A percentile compares a stretch with the other conserved stretches of the same genome.
These are phyloP conservation scores for Callosobruchus maculatus DNA, from an alignment of 2,888 invertebrate species.

Conservation along the genomic window DNA sequence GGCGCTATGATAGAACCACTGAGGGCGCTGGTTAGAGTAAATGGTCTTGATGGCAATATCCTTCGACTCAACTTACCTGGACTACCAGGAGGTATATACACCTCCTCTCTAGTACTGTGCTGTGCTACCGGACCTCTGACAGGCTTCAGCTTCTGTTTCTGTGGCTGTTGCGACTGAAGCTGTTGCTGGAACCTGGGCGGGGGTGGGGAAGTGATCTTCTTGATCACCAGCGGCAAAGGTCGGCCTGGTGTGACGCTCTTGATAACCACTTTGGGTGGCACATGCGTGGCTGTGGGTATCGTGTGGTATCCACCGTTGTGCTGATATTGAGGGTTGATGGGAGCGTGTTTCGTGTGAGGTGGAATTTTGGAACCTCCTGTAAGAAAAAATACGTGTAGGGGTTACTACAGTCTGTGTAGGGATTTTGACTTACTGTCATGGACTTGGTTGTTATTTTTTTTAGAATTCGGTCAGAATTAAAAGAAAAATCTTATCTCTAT, in stretches of 20 bases:
- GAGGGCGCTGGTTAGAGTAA: too few relatives aligned
- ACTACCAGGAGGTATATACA: slow-evolving; percentile 39
- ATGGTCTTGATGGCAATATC: too few relatives aligned
- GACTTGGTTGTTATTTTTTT: too few relatives aligned
- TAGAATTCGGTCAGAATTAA: too few relatives aligned
- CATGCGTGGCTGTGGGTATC: slow-evolving; percentile 2
- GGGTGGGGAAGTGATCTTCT: slow-evolving; percentile 2
- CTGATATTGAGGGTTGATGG: slow-evolving; percentile 15
- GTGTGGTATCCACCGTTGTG: slow-evolving; percentile 4
- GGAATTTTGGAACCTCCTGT: neutral
- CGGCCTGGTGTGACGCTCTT: slow-evolving; percentile 7
- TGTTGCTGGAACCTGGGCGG: neutral
- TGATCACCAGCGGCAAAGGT: slow-evolving; percentile 10
- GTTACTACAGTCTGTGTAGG: too few relatives aligned
- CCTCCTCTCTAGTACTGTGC: slow-evolving; percentile 42
- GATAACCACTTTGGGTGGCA: slow-evolving; percentile 5
- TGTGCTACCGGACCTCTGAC: slow-evolving; percentile 29
- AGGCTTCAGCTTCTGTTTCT: slow-evolving; percentile 28
- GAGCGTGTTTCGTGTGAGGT: slow-evolving; percentile 13
- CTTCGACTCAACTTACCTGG: slow-evolving; percentile 13
- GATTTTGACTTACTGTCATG: too few relatives aligned
- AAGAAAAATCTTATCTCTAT: too few relatives aligned
- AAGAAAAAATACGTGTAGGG: neutral
- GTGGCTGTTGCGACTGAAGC: slow-evolving; percentile 4
- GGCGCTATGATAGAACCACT: too few relatives aligned